Conservation (phyloP, 2,888 invertebrate genomes). For the Tenthredo livida region DNA sequence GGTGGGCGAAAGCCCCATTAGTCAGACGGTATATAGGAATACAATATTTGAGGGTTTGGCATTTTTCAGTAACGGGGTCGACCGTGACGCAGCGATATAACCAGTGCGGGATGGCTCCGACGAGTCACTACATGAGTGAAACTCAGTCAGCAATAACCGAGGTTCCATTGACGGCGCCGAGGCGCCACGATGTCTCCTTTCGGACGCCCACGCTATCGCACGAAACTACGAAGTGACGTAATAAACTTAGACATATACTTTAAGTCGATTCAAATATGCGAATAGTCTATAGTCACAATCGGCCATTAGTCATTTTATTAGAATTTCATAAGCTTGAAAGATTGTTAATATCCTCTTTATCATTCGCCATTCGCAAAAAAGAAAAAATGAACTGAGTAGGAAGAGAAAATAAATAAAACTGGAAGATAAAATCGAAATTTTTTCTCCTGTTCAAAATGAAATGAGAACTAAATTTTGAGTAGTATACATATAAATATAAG, state of each 20-base stretch:
- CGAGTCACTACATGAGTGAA: slow-evolving; percentile 19
- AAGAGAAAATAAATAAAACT: not conserved
- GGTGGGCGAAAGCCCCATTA: slow-evolving; percentile 14
- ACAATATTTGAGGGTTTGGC: slow-evolving; percentile 22
- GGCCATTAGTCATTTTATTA: no score
- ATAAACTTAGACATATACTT: slow-evolving; percentile 1
- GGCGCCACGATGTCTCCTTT: slow-evolving; percentile 50
- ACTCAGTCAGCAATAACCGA: slow-evolving; percentile 7
- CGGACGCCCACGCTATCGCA: slow-evolving; percentile 38
- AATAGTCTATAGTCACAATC: not conserved
- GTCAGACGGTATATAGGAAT: not conserved
- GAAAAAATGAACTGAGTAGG: not conserved
- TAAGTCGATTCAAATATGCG: not conserved
- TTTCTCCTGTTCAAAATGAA: no score
- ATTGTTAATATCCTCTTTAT: no score
- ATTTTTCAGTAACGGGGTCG: slow-evolving; percentile 33
- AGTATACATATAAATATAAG: not conserved
- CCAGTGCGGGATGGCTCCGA: not conserved
- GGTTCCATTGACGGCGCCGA: slow-evolving; percentile 47
- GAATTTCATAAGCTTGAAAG: no score
- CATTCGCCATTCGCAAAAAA: no score
- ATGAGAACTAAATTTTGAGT: no score
- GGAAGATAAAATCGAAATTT: no score
- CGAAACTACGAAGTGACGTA: slow-evolving; percentile 48
- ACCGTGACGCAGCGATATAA: slow-evolving; percentile 27